These are phyloP conservation scores for Beris morrisii DNA, from an alignment of 2,888 invertebrate genomes.

Conservation along the genomic window DNA sequence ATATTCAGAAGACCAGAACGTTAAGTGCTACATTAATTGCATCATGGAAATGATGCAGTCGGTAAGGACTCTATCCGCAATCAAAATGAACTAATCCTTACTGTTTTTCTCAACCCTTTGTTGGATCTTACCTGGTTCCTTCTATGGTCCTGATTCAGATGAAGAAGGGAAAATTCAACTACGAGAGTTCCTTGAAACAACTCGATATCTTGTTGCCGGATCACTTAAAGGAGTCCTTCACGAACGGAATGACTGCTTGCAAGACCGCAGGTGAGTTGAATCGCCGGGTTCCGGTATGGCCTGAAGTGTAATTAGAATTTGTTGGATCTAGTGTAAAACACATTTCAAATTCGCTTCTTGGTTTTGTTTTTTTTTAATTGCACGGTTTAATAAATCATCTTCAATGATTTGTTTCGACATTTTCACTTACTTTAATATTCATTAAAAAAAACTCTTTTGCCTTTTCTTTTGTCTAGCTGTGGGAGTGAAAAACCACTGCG, in stretches of 20 bases:
- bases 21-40: slow-evolving; percentile 61
- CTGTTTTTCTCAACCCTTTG: no score
- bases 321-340: not conserved
- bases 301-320: not conserved
- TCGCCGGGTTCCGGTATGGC: not conserved
- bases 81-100: no score
- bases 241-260: slow-evolving; percentile 46
- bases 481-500: slow-evolving; percentile 53
- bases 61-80: slow-evolving; percentile 49
- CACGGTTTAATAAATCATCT: no score
- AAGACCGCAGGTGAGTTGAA: slow-evolving; percentile 45
- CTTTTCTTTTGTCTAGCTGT: slow-evolving; percentile 39
- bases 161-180: slow-evolving; percentile 53
- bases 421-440: not conserved
- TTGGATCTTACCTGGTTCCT: slow-evolving; percentile 1
- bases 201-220: slow-evolving; percentile 53
- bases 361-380: no score
- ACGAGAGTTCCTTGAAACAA: slow-evolving; percentile 52
- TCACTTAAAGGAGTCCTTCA: slow-evolving; percentile 47
- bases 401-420: not conserved
- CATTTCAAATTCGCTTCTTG: not conserved
- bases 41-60: slow-evolving; percentile 59
- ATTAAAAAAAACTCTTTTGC: not conserved
- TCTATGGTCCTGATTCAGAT: slow-evolving; percentile 43
- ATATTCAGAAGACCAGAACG: slow-evolving; percentile 49